A percentile compares a stretch with the other conserved stretches of the same genome.
phyloP scores from a whole-genome alignment of 2,113 vertebrate genomes.

The Perca flavescens region DNA sequence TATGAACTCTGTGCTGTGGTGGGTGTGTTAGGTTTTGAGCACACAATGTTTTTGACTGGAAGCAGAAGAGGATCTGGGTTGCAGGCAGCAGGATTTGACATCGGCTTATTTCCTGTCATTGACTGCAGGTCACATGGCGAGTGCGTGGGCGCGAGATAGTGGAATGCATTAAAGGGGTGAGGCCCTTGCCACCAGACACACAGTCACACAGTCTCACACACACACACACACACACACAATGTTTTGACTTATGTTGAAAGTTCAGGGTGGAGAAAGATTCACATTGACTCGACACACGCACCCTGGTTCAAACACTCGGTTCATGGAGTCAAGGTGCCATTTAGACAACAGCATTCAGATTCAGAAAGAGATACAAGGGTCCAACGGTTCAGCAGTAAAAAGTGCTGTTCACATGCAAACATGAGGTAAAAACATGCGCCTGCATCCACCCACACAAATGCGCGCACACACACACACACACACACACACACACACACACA shows the following conservation, averaged over 20 bases:
- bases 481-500: background rate
- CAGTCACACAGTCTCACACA: constrained; percentile 5
- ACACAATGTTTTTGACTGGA: constrained; percentile 60
- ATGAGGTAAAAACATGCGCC: constrained; percentile 41
- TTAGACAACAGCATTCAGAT: constrained; percentile 42
- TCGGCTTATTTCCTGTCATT: constrained; percentile 81
- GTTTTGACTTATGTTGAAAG: constrained; percentile 50
- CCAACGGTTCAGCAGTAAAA: constrained; percentile 57
- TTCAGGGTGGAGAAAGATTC: constrained; percentile 51
- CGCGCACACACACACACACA: background rate
- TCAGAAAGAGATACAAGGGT: constrained; percentile 50
- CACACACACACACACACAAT: constrained; percentile 19
- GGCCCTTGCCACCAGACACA: constrained; percentile 66
- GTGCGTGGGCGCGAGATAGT: constrained; percentile 83
- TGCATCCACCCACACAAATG: constrained; percentile 52
- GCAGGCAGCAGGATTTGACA: constrained; percentile 80
- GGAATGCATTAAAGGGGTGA: constrained; percentile 84
- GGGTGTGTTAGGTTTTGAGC: constrained; percentile 28
- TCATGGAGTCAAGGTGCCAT: constrained; percentile 55
- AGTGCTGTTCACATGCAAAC: constrained; percentile 28
- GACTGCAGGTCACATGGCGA: constrained; percentile 79
- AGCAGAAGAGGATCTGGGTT: constrained; percentile 72
- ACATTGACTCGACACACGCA: constrained; percentile 31
- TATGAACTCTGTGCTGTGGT: constrained; percentile 8
- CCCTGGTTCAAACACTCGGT: constrained; percentile 15